Conservation (phyloP, 2,113 vertebrate genomes). For the Ondatra zibethicus region DNA sequence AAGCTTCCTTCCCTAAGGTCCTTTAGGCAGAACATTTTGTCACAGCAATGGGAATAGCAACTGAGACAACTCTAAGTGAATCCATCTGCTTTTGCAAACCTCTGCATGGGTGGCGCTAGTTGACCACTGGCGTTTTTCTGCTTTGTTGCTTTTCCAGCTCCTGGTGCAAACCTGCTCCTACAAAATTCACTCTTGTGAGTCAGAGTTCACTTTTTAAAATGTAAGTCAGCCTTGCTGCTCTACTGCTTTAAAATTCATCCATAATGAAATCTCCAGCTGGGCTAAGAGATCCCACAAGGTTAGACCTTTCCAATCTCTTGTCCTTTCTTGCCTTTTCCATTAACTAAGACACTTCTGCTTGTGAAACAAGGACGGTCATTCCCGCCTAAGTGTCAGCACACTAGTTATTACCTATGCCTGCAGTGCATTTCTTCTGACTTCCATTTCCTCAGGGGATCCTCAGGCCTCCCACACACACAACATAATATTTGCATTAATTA, state of each 20-base stretch:
- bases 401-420: no score
- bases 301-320: not conserved
- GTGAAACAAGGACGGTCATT: not conserved
- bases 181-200: not conserved
- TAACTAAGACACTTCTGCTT: not conserved
- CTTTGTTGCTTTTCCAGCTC: not conserved
- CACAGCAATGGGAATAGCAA: not conserved
- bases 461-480: no score
- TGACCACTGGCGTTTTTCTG: not conserved
- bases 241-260: not conserved
- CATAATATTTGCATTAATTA: no score
- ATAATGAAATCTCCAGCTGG: not conserved
- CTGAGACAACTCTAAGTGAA: not conserved
- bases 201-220: conserved; percentile 29
- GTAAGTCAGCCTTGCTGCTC: not conserved
- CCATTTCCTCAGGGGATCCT: no score
- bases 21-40: not conserved
- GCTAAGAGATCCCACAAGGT: not conserved
- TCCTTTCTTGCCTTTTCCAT: not conserved
- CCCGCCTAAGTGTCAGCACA: no score
- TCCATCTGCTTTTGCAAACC: not conserved
- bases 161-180: not conserved
- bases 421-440: no score
- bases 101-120: not conserved
- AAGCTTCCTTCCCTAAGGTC: not conserved